phyloP scores from a whole-genome alignment of 2,797 vertebrate species.

The Onychomys leucogaster region DNA sequence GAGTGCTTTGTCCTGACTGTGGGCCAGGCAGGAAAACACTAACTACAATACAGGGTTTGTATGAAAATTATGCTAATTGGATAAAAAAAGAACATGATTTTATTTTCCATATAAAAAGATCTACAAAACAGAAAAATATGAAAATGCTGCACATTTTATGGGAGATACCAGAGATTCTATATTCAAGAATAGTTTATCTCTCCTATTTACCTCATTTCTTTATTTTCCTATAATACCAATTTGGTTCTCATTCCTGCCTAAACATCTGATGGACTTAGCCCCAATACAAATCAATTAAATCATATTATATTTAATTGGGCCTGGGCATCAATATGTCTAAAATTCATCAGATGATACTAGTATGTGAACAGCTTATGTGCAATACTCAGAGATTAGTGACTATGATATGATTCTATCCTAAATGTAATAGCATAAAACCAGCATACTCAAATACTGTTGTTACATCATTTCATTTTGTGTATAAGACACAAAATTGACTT shows the following conservation, averaged over 20 bases:
- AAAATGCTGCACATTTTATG: not conserved
- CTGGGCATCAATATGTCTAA: not conserved
- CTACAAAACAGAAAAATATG: constrained; percentile 43
- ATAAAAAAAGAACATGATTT: constrained; percentile 4
- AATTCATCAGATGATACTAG: not conserved
- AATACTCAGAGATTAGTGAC: not conserved
- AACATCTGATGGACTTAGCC: not conserved
- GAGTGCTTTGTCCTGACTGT: too few relatives aligned
- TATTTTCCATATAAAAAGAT: constrained; percentile 33
- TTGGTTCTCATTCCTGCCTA: not conserved
- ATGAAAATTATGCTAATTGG: not conserved
- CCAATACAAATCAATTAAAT: not conserved
- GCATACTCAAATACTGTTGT: not conserved
- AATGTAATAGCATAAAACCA: not conserved
- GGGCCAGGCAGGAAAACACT: too few relatives aligned
- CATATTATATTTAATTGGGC: not conserved
- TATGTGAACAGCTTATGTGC: not conserved
- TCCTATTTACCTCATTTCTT: not conserved
- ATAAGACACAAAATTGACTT: not conserved
- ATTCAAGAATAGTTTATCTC: not conserved
- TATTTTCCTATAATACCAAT: not conserved
- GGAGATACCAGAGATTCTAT: not conserved
- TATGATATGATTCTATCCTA: not conserved
- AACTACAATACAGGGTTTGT: too few relatives aligned
- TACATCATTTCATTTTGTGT: not conserved